Percentiles rank a stretch among this genome's conserved stretches.
Conservation (phyloP, 2,888 invertebrate species). For the Cantharis lateralis region DNA sequence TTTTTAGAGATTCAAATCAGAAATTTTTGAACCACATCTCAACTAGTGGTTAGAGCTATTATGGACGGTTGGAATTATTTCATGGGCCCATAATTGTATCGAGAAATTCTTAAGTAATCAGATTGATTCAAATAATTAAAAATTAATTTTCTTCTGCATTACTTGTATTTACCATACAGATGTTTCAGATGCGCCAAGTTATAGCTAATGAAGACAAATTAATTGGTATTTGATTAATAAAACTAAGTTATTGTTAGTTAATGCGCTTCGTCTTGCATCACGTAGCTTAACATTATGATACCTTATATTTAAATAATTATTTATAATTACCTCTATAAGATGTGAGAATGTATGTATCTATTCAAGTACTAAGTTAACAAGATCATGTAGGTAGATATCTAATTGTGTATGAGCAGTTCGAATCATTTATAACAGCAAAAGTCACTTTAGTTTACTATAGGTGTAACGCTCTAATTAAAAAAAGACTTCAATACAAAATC, state of each 20-base stretch:
- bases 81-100: not conserved
- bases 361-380: not conserved
- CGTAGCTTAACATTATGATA: not conserved
- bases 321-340: not conserved
- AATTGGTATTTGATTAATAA: not conserved
- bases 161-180: not conserved
- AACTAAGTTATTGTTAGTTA: not conserved
- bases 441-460: conserved; percentile 8
- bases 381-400: conserved; percentile 1
- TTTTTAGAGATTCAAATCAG: not conserved
- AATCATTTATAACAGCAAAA: not conserved
- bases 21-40: not conserved
- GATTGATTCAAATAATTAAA: not conserved
- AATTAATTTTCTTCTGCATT: no score
- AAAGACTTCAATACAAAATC: not conserved
- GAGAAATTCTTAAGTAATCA: not conserved
- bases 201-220: not conserved
- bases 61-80: no score
- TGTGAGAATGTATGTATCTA: not conserved
- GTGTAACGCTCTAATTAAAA: not conserved
- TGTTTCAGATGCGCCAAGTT: not conserved
- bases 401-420: not conserved
- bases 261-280: not conserved
- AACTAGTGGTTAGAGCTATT: no score
- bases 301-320: not conserved